These are phyloP conservation scores for Cantharis flavilabris DNA, from an alignment of 2,888 invertebrate species.

Conservation along the genomic window DNA sequence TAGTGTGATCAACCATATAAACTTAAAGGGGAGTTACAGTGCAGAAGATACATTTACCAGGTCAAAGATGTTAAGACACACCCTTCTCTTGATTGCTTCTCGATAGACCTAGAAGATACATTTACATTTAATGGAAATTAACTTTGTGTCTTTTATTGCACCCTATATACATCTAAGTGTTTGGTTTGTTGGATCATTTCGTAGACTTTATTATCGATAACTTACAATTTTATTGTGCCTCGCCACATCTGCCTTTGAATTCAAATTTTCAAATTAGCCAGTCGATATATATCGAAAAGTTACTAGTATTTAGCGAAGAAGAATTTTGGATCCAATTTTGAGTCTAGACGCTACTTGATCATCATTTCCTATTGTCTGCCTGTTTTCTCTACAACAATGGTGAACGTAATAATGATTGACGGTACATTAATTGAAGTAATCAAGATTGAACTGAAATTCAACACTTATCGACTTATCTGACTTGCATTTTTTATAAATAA, in stretches of 20 bases:
- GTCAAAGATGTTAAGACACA: conserved; percentile 18
- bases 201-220: not conserved
- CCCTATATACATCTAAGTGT: not conserved
- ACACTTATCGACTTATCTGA: not conserved
- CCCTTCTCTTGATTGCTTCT: conserved; percentile 21
- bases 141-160: conserved; percentile 1
- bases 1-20: conserved; percentile 17
- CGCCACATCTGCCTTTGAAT: not conserved
- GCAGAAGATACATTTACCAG: conserved; percentile 9
- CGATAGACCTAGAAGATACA: conserved; percentile 11
- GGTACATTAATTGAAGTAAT: not conserved
- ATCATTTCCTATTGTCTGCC: not conserved
- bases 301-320: not conserved
- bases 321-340: not conserved
- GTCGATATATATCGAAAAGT: not conserved
- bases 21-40: conserved; percentile 9
- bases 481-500: not conserved
- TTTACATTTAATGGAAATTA: conserved; percentile 25
- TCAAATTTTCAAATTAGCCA: not conserved
- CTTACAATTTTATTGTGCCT: not conserved
- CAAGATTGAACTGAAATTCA: not conserved
- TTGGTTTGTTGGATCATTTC: not conserved
- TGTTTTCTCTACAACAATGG: not conserved
- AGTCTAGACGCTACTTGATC: not conserved
- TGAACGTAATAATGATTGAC: not conserved